Evolutionary conservation across 1,140 invertebrate genomes (phyloP), one percentile per base, ranked within the genome.

Genomic region (Thereuonema tuberculata): DNA sequence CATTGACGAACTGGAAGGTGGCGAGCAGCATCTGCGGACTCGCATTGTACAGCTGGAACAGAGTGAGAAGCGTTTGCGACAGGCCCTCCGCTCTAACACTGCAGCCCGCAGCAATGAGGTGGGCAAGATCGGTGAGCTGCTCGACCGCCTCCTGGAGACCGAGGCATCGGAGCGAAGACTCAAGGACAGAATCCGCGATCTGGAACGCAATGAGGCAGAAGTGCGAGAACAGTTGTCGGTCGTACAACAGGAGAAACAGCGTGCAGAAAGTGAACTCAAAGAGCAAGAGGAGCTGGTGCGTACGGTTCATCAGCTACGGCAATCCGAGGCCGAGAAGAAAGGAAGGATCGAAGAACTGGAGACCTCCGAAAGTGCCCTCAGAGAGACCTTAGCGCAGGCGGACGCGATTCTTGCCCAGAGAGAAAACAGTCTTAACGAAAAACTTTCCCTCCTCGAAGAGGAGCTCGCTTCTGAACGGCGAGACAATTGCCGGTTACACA

Each of bases 331-430:
- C 43, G 61, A 62, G n/a, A 48, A 71, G 20, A 62, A 67, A 27
- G 67, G 65, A 37, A 62, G 71, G n/a, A 63, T 75, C 12, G 67
- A 70, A 47, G 71, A 73, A 55, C 58, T 73, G 37, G 71, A 73
- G 61, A 63, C 64, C 17, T 64, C 64, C 1, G 69, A 70, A 59
- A 62, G 56, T 28, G 58, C 62, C 37, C 59, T 71, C 23, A 63
- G 65, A 48, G 64, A 66, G 21, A 63, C 64, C 37, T 27, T 69
- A 2, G 60, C 61, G 14, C 60, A 69, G 23, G 48, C 63, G 5
- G 67, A 67, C 43, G 47, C 31, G 37, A 58, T 63, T 28, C 49
- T 69, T 2, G 56, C 54, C 25, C 56, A 62, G 21, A 53, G 62
- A n/a, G 66, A 67, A 47, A 62, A 60, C 20, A 61, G 66, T 17